Percentiles rank a stretch among this genome's conserved stretches.
Evolutionary conservation across 2,888 invertebrate genomes (phyloP).

Genomic region (Anthrax anthrax): DNA sequence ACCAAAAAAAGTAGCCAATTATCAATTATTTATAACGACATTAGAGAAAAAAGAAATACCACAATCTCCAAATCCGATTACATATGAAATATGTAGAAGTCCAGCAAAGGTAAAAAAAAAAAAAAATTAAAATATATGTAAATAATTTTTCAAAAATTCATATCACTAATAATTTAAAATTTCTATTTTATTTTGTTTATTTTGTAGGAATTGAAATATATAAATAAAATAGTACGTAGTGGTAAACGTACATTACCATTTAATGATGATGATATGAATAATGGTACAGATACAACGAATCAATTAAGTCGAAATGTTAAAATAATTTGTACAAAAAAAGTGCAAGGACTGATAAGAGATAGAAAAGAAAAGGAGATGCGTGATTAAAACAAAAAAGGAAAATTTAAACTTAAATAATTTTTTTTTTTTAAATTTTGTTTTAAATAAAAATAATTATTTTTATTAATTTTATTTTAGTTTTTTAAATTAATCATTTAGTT

Average conservation of each 20-base stretch:
- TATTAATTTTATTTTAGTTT: no score
- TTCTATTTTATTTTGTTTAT: not conserved
- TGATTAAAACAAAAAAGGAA: no score
- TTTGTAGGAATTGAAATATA: slow-evolving; percentile 22
- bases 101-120: slow-evolving; percentile 26
- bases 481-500: no score
- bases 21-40: slow-evolving; percentile 45
- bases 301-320: not conserved
- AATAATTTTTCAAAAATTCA: not conserved
- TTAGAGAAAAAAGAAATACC: slow-evolving; percentile 34
- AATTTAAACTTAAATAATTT: no score
- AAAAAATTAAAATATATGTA: slow-evolving; percentile 24
- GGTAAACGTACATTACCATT: slow-evolving; percentile 27
- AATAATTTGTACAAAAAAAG: slow-evolving; percentile 10
- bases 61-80: slow-evolving; percentile 26
- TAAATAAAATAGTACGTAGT: slow-evolving; percentile 25
- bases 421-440: not conserved
- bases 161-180: not conserved
- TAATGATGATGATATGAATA: slow-evolving; percentile 16
- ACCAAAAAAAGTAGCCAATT: slow-evolving; percentile 30
- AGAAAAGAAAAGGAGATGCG: slow-evolving; percentile 18
- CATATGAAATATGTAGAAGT: slow-evolving; percentile 27
- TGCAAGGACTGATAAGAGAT: slow-evolving; percentile 20
- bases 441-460: not conserved
- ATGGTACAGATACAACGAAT: not conserved